A percentile compares a stretch with the other conserved stretches of the same genome.
Evolutionary conservation across 1,140 invertebrate genomes (phyloP).

Genomic region (Pachypeltis micranthus): DNA sequence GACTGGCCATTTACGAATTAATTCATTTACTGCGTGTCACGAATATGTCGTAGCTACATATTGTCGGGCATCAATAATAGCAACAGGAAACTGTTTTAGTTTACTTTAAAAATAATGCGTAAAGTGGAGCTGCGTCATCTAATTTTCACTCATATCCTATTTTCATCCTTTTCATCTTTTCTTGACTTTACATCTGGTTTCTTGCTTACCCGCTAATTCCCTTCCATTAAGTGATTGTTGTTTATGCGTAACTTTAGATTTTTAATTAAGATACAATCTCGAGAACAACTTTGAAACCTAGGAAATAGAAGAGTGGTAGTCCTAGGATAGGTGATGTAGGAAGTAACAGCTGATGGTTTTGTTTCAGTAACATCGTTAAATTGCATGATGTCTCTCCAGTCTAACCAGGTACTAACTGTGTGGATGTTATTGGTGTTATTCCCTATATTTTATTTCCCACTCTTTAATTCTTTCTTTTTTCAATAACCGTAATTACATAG

Average conservation of each 20-base stretch:
- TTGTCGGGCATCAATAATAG: too few relatives aligned
- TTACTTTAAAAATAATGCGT: too few relatives aligned
- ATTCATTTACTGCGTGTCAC: too few relatives aligned
- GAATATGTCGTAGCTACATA: too few relatives aligned
- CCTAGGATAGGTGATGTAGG: conserved; percentile 20
- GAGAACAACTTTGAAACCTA: conserved; percentile 1
- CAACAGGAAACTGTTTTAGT: too few relatives aligned
- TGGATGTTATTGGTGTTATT: conserved; percentile 25
- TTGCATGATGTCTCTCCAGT: conserved; percentile 33
- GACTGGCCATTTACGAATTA: too few relatives aligned
- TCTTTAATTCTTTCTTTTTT: not conserved
- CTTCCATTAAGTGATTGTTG: too few relatives aligned
- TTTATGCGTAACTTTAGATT: too few relatives aligned
- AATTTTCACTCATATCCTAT: too few relatives aligned
- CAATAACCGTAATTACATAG: conserved; percentile 3
- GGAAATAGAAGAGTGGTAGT: conserved; percentile 21
- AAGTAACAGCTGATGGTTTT: conserved; percentile 29
- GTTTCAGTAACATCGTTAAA: conserved; percentile 31
- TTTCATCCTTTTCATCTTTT: too few relatives aligned
- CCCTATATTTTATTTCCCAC: not conserved
- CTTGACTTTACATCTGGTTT: too few relatives aligned
- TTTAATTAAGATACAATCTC: not conserved
- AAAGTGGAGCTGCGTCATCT: too few relatives aligned
- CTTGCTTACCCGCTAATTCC: not conserved
- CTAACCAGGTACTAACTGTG: conserved; percentile 30